Evolutionary conservation across 92 coral and sea anemone genomes (phyloP).

Genomic region (Bergia sp.): DNA sequence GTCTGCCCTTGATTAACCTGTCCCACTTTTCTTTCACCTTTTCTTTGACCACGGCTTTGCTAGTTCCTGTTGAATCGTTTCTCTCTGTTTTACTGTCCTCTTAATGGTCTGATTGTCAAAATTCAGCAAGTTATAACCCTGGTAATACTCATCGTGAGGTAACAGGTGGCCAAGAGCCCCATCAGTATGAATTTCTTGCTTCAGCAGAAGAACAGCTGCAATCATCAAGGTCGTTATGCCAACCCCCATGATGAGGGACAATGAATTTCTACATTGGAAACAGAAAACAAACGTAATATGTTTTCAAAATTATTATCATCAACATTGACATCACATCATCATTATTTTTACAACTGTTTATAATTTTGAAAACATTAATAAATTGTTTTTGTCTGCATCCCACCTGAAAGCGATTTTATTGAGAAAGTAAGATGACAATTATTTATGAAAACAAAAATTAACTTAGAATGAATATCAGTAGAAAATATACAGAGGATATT

Average conservation of each 20-base stretch:
- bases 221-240: not conserved
- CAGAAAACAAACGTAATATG: not conserved
- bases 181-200: not conserved
- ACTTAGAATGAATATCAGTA: no score
- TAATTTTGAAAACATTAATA: no score
- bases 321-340: no score
- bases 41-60: conserved; percentile 18
- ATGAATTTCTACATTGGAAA: not conserved
- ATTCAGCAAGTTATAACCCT: not conserved
- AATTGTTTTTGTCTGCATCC: no score
- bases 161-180: not conserved
- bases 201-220: not conserved
- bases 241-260: not conserved
- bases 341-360: no score
- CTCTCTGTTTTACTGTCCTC: not conserved
- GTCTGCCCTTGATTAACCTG: not conserved
- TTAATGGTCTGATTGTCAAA: not conserved
- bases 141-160: not conserved
- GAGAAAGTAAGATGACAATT: no score
- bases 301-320: no score
- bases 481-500: no score
- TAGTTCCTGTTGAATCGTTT: conserved; percentile 2
- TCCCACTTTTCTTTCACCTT: conserved; percentile 23
- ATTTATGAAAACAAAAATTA: no score
- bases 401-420: no score